These are phyloP conservation scores for Labrus mixtus DNA, from an alignment of 2,113 vertebrate genomes.

Conservation along the genomic window DNA sequence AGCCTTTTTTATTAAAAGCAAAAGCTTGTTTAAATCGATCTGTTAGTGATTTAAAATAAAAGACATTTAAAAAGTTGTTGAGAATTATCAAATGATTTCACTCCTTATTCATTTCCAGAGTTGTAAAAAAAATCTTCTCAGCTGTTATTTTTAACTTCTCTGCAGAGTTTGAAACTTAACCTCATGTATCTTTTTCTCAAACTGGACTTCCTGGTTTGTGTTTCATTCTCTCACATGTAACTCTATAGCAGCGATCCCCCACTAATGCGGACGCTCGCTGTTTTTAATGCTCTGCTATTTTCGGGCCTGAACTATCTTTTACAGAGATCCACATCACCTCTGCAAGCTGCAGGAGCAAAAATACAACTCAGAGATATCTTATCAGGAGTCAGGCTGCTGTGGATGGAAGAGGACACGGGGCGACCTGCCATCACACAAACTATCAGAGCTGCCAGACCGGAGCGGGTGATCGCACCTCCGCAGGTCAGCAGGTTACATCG, in stretches of 20 bases:
- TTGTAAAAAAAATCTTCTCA: not conserved
- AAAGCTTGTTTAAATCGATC: not conserved
- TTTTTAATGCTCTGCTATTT: not conserved
- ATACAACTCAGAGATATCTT: not conserved
- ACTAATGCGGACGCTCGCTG: not conserved
- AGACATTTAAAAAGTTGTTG: not conserved
- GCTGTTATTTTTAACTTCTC: not conserved
- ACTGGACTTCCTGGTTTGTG: not conserved
- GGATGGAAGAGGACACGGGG: not conserved
- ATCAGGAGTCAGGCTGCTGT: not conserved
- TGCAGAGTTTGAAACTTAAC: not conserved
- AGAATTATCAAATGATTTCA: not conserved
- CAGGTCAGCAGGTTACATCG: conserved; percentile 16
- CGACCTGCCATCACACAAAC: not conserved
- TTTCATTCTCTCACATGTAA: not conserved
- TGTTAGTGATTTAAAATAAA: not conserved
- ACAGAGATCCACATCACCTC: not conserved
- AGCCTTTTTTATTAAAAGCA: not conserved
- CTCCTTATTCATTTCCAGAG: not conserved
- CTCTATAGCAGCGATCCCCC: not conserved
- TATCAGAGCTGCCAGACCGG: conserved; percentile 17
- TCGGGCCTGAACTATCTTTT: not conserved
- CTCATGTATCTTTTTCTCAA: not conserved
- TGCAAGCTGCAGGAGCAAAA: conserved; percentile 2
- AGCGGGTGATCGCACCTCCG: conserved; percentile 38